Percentiles rank a stretch among this genome's conserved stretches.
Conservation (phyloP, 2,797 vertebrate genomes). For the Gambusia yucatana region DNA sequence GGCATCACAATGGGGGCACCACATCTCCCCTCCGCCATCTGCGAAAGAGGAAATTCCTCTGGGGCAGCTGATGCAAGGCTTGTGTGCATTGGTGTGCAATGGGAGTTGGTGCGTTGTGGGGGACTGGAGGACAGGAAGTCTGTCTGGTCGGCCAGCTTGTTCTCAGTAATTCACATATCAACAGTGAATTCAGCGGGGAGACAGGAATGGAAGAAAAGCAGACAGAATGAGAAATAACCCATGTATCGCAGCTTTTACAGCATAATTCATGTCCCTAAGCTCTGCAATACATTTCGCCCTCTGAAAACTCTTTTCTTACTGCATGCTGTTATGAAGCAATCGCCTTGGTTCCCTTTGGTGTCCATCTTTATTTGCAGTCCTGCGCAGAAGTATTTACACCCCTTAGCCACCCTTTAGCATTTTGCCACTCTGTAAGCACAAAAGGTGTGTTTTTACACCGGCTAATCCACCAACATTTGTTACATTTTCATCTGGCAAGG, state of each 20-base stretch:
- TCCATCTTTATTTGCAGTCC: conserved; percentile 22
- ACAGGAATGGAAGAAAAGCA: conserved; percentile 40
- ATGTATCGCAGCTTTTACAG: conserved; percentile 4
- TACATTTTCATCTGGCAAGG: too few species aligned
- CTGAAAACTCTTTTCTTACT: conserved; percentile 45
- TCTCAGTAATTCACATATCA: conserved; percentile 62
- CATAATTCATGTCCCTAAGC: conserved; percentile 54
- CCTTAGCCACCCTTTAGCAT: not conserved
- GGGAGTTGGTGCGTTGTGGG: conserved; percentile 37
- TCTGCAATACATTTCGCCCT: conserved; percentile 35
- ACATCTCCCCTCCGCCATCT: conserved; percentile 68
- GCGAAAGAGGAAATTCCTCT: conserved; percentile 61
- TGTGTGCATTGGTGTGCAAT: conserved; percentile 28
- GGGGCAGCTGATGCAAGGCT: conserved; percentile 52
- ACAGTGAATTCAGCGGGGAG: conserved; percentile 42
- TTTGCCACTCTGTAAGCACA: not conserved
- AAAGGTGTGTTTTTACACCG: not conserved
- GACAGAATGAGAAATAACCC: conserved; percentile 28
- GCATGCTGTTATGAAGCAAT: conserved; percentile 35
- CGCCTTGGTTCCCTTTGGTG: conserved; percentile 32
- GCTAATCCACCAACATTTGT: too few species aligned
- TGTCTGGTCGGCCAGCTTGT: conserved; percentile 41
- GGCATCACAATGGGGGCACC: conserved; percentile 63
- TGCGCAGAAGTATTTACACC: not conserved
- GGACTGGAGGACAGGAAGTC: conserved; percentile 27